Conservation (phyloP, 2,113 vertebrate genomes). For the Ginglymostoma cirratum region DNA sequence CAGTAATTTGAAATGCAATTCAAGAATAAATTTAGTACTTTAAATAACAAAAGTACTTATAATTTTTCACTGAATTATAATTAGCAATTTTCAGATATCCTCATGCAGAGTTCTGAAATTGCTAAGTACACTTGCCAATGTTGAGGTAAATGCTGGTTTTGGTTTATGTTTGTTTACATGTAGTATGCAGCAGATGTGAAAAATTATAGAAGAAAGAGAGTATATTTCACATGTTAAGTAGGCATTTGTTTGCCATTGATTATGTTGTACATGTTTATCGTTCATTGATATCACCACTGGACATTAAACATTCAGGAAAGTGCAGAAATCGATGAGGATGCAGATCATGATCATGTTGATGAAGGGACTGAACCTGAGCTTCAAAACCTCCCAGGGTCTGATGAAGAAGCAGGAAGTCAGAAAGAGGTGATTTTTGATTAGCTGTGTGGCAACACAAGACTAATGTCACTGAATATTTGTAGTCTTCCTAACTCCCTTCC, state of each 20-base stretch:
- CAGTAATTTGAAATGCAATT: not conserved
- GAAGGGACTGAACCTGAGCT: constrained; percentile 58
- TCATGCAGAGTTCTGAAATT: not conserved
- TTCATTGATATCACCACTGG: constrained; percentile 9
- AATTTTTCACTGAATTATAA: not conserved
- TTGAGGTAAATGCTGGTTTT: not conserved
- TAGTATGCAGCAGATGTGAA: not conserved
- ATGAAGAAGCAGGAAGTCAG: constrained; percentile 54
- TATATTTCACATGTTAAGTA: not conserved
- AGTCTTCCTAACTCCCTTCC: constrained; percentile 39
- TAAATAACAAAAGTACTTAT: not conserved
- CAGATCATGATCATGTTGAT: constrained; percentile 40
- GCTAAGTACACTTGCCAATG: not conserved
- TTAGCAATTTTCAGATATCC: not conserved
- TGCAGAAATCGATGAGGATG: constrained; percentile 49
- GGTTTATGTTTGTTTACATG: not conserved
- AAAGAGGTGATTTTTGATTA: constrained; percentile 48
- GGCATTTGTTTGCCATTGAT: not conserved
- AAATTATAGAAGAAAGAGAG: not conserved
- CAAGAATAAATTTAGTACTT: not conserved
- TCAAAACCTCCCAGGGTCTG: constrained; percentile 53
- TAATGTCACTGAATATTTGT: not conserved
- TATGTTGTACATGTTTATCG: not conserved
- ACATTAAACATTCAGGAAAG: constrained; percentile 48
- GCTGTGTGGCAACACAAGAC: constrained; percentile 26